phyloP scores from a whole-genome alignment of 2,888 invertebrate genomes.

The Eilema griseolum region DNA sequence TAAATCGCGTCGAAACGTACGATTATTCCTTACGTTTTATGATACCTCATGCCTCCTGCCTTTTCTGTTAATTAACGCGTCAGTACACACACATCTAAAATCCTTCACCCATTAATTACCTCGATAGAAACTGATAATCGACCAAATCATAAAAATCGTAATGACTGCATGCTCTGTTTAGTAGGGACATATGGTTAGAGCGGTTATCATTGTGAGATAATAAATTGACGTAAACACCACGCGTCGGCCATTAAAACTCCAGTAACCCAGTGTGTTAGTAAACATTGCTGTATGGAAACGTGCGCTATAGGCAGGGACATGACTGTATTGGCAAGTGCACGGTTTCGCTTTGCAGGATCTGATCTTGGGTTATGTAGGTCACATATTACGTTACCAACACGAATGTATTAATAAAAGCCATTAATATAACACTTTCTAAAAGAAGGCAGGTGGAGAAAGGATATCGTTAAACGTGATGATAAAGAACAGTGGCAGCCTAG shows the following conservation, averaged over 20 bases:
- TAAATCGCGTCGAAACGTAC: too few relatives aligned
- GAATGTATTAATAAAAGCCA: neutral
- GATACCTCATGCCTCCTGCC: too few relatives aligned
- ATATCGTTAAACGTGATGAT: neutral
- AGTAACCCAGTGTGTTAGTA: slow-evolving; percentile 17
- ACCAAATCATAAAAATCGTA: slow-evolving; percentile 20
- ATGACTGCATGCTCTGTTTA: slow-evolving; percentile 21
- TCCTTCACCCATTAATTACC: neutral
- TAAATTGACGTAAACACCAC: slow-evolving; percentile 35
- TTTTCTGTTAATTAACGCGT: too few relatives aligned
- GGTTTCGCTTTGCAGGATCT: slow-evolving; percentile 1
- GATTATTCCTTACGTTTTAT: too few relatives aligned
- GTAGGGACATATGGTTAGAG: slow-evolving; percentile 23
- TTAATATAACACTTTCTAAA: neutral
- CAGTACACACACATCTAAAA: neutral
- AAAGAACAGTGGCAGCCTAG: too few relatives aligned
- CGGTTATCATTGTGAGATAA: slow-evolving; percentile 44
- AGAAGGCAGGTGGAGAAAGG: neutral
- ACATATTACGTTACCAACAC: neutral
- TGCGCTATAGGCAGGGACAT: neutral
- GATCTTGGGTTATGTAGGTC: slow-evolving; percentile 1
- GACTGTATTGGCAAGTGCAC: neutral
- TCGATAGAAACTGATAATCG: neutral
- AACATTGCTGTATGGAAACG: slow-evolving; percentile 13
- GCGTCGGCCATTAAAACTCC: slow-evolving; percentile 27